Conservation (phyloP, 2,113 vertebrate species). For the Micromys minutus region DNA sequence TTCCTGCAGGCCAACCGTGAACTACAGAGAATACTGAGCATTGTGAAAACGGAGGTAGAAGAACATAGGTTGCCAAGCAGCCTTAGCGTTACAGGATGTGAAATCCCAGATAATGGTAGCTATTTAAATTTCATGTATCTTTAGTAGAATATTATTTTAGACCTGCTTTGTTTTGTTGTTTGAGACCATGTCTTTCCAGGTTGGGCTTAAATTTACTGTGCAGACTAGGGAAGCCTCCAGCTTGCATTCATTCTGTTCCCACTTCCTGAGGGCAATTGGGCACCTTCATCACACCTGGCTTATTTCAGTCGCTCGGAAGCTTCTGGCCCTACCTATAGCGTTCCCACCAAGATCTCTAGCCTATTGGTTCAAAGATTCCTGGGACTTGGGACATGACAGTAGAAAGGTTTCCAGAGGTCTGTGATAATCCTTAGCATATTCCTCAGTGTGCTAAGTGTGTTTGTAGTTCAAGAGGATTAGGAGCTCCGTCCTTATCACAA, state of each 20-base stretch:
- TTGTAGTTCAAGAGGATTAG: background rate
- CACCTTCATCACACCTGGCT: background rate
- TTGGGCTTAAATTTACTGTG: background rate
- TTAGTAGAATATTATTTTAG: background rate
- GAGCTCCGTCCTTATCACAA: background rate
- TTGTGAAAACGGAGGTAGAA: background rate
- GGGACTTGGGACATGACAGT: background rate
- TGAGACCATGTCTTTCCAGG: background rate
- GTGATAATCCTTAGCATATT: background rate
- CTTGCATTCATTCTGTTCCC: background rate
- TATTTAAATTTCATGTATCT: background rate
- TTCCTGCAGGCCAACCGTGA: background rate
- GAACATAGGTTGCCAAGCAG: background rate
- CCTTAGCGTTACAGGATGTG: background rate
- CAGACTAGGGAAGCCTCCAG: background rate
- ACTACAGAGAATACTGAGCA: background rate
- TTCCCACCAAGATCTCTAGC: background rate
- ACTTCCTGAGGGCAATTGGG: background rate
- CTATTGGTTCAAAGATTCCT: background rate
- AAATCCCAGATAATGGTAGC: conserved; percentile 10
- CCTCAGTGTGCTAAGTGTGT: background rate
- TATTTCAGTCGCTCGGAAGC: background rate
- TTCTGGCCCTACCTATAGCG: background rate
- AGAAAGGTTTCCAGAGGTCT: background rate
- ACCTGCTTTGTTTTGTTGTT: background rate